Base-by-base conservation (phyloP, 2,888 invertebrate species). In the Oligia latruncula region DNA sequence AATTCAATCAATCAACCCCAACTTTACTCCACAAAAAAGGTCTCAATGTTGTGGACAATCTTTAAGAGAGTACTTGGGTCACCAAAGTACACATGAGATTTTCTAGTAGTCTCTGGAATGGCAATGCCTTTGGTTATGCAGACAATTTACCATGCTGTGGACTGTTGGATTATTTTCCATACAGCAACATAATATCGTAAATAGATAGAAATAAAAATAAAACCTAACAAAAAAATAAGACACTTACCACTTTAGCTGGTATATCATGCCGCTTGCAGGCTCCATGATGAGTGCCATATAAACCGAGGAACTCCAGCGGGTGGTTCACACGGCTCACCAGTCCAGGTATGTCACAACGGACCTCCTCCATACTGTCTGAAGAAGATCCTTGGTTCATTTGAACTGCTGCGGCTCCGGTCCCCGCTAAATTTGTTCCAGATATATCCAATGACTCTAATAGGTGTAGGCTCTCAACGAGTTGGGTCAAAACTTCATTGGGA, bases 391-490 rank as follows among this genome's bases (percentile, higher is more conserved):
- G 91, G 64, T 88, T 89, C 0, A 90, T 68, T 23, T 95, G 84
- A 0, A 93, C 90, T n/a, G 97, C 97, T 23, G 98, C 98, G 49
- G 98, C 98, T 71, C 98, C 98, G 76, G 98, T 98, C 23, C 99
- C 99, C 65, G 99, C 99, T 86, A 99, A 97, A 97, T 99, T 99
- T 35, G 99, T 99, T 23, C 99, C 99, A 6, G 99, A 99, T 92
- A 99, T 99, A 95, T 99, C 99, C 89, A 99, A 96, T 46, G 98
- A 98, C 66, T 97, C 97, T 81, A 99, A 95, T 74, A 97, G 94
- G 0, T 98, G 98, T 90, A 99, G 97, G 92, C 97, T 98, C 74
- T 97, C 97, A 20, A 99, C 98, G 62, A 99, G 96, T 88, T 97
- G 97, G 43, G 97, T 96, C 65, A 99, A 95, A 55, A 98, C 96